Evolutionary conservation across 2,888 invertebrate genomes (phyloP), one percentile per base, ranked within the genome.

Genomic region (Tetrapedia diversipes): DNA sequence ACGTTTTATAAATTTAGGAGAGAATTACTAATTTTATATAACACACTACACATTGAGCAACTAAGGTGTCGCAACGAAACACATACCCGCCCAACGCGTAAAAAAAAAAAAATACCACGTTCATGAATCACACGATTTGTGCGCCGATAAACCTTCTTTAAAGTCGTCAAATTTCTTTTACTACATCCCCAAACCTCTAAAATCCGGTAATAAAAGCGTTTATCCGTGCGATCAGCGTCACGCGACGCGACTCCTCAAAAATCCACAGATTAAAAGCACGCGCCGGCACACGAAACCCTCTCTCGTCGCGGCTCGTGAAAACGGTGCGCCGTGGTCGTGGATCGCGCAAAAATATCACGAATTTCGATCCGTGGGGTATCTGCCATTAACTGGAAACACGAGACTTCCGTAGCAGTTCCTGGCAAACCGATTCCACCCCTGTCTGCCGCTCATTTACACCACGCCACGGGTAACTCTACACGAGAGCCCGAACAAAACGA

Each of bases 371-470:
- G n/a, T n/a, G 29, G 29, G 22, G 60, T 56, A 61, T 61, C 66
- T 16, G 29, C 43, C 60, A 19, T 60, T 43, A 63, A 7, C 56
- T 37, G 56, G 56, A 57, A 69, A 69, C 56, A 43, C 57, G 63
- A 63, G 63, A 63, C 51, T 74, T 69, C 63, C 69, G 47, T 19
- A 49, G 49, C 41, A 34, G 49, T 63, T 51, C 34, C 43, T 61
- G 63, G 49, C 51, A 69, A n/a, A 57, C 57, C 63, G 19, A 73
- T 69, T 73, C n/a, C 73, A 57, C 69, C 49, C 53, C 63, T 68
- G 72, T 68, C 72, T 43, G 24, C 56, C 69, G 69, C 63, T 73
- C 73, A 56, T 73, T 69, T 73, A 69, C 73, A 63, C 61, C 73
- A 19, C 63, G 69, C 63, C 69, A 51, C 69, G 39, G 51, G 63